These are phyloP conservation scores for Hippopotamus amphibius DNA, from an alignment of 2,113 vertebrate genomes.

Conservation along the genomic window DNA sequence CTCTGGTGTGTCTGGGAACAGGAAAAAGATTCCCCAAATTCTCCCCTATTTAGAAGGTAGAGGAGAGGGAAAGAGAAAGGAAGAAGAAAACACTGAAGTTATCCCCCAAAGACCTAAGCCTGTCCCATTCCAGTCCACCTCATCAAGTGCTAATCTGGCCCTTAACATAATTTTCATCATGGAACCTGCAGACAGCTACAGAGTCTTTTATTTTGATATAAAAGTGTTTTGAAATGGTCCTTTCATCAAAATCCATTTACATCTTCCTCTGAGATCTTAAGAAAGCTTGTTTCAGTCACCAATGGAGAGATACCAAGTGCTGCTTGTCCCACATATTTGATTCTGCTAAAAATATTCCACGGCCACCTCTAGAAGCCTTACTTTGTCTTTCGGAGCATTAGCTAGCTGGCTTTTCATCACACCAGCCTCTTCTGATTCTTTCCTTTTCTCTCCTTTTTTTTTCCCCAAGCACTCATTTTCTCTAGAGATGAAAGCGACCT, in stretches of 20 bases:
- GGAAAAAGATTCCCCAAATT: neutral
- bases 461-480: neutral
- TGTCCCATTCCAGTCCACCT: neutral
- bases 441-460: neutral
- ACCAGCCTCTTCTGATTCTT: neutral
- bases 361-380: neutral
- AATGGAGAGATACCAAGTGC: neutral
- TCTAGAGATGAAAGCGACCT: neutral
- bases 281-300: neutral
- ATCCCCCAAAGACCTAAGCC: neutral
- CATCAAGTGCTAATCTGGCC: neutral
- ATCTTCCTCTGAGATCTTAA: neutral
- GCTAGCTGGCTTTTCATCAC: neutral
- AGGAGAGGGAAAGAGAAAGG: neutral
- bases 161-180: neutral
- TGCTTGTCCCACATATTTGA: neutral
- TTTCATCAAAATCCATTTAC: constrained; percentile 33
- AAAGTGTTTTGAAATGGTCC: neutral
- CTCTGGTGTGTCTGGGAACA: neutral
- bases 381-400: neutral
- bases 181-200: neutral
- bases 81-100: neutral
- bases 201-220: neutral
- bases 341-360: neutral
- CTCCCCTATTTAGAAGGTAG: neutral